Evolutionary conservation across 2,888 invertebrate species (phyloP), one percentile per base, ranked within the genome.

Genomic region (Hylaea fasciaria): DNA sequence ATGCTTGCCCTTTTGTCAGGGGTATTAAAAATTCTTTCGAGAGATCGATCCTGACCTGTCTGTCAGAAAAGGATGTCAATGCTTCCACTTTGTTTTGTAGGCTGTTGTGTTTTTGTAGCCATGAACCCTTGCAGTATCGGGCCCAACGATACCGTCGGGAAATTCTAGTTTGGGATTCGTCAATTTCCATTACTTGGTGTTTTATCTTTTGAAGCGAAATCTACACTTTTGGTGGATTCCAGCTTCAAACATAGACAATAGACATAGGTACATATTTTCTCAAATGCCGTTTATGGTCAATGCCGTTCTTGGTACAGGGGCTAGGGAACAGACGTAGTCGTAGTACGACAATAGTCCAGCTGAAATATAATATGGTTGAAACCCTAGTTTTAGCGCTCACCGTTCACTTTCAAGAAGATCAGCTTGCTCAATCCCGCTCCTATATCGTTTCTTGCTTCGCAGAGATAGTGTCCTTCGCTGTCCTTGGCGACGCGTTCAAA

Each of bases 371-470:
- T 2, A 22, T 22, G 22, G 22, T 22, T 22, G 22, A 22, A 22
- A 5, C 2, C n/a, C n/a, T n/a, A n/a, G n/a, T n/a, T 2, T 4
- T 44, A n/a, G 44, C 47, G 89, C 94, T 93, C 91, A 97, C 97
- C 97, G 83, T 97, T 97, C 54, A 97, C 97, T 93, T 97, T 97
- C 57, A 97, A 91, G 83, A 96, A 96, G 73, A 98, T 96, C 55
- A 98, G 96, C 91, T 98, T 98, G 93, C 98, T 98, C 60, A 98
- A 95, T 11, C 97, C 98, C 13, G 96, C 95, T 0, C 97, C 98
- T 67, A 98, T 97, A 71, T 96, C 96, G 82, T 98, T 98, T 76
- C 96, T 95, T n/a, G 97, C 97, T 81, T 98, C 97, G 86, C 98
- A 98, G 53, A 98, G 93, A 85, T 97, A 98, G 85, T 97, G 96